phyloP scores from a whole-genome alignment of 2,113 vertebrate genomes.

The Rhadina sibilatrix region DNA sequence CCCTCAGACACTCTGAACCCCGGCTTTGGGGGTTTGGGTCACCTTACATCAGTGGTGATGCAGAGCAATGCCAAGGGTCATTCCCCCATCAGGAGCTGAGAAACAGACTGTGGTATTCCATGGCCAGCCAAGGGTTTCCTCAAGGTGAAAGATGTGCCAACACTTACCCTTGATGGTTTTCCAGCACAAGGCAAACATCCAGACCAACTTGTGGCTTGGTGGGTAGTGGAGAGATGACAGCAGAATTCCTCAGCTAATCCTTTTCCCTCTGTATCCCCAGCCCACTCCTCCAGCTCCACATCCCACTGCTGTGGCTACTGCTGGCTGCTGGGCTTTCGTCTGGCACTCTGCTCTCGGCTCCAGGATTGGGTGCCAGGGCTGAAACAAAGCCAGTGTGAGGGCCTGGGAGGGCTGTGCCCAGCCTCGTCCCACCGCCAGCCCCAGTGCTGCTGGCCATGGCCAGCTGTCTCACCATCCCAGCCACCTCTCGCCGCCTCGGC shows the following conservation, averaged over 20 bases:
- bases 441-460: neutral
- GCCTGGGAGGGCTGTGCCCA: neutral
- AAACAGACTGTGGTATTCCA: neutral
- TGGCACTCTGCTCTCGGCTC: neutral
- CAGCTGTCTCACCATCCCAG: neutral
- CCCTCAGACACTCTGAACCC: neutral
- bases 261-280: neutral
- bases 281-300: neutral
- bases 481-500: rapidly evolving
- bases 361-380: rapidly evolving
- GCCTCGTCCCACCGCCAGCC: neutral
- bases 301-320: neutral
- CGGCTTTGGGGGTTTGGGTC: neutral
- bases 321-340: neutral
- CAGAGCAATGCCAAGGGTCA: neutral
- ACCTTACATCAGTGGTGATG: neutral
- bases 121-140: neutral
- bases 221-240: neutral
- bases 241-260: neutral
- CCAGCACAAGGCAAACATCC: neutral
- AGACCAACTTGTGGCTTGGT: neutral
- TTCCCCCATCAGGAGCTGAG: rapidly evolving
- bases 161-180: neutral
- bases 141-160: neutral
- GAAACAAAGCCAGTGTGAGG: neutral